Percentiles rank a stretch among this genome's conserved stretches.
Conservation (phyloP, 64 coral and sea anemone genomes). For the Anthopleura sola region DNA sequence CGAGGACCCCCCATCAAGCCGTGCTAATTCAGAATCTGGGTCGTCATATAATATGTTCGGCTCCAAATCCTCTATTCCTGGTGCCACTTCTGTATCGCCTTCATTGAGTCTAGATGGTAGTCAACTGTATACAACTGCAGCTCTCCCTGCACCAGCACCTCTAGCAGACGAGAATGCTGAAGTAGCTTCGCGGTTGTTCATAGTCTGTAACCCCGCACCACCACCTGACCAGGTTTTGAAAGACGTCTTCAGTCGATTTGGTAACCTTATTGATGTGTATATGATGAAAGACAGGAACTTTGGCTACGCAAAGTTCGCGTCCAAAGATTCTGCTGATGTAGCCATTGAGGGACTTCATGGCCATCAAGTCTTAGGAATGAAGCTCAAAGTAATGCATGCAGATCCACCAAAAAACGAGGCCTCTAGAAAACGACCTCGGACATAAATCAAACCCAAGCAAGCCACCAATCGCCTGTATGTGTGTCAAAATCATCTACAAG, state of each 20-base stretch:
- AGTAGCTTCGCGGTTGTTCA: constrained; percentile 77
- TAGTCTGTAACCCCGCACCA: constrained; percentile 90
- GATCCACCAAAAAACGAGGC: constrained; percentile 87
- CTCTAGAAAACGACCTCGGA: constrained; percentile 80
- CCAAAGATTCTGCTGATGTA: constrained; percentile 87
- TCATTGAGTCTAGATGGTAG: constrained; percentile 38
- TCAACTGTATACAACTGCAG: constrained; percentile 78
- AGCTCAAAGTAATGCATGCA: constrained; percentile 90
- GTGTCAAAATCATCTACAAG: neutral
- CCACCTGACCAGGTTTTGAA: constrained; percentile 85
- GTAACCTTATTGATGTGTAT: constrained; percentile 92
- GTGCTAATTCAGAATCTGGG: constrained; percentile 30
- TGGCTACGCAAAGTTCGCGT: constrained; percentile 93
- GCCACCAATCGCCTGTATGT: neutral
- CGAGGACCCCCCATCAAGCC: constrained; percentile 75
- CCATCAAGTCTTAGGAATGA: constrained; percentile 93
- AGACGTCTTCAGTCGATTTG: constrained; percentile 96
- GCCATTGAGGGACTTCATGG: constrained; percentile 92
- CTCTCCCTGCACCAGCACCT: constrained; percentile 75
- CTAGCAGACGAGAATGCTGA: constrained; percentile 78
- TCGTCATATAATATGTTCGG: constrained; percentile 37
- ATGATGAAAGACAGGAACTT: constrained; percentile 98
- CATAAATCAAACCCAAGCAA: constrained; percentile 21
- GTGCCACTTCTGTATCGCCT: neutral
- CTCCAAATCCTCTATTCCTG: constrained; percentile 45